Evolutionary conservation across 2,888 invertebrate genomes (phyloP), one percentile per base, ranked within the genome.

Genomic region (Napeogenes inachia): DNA sequence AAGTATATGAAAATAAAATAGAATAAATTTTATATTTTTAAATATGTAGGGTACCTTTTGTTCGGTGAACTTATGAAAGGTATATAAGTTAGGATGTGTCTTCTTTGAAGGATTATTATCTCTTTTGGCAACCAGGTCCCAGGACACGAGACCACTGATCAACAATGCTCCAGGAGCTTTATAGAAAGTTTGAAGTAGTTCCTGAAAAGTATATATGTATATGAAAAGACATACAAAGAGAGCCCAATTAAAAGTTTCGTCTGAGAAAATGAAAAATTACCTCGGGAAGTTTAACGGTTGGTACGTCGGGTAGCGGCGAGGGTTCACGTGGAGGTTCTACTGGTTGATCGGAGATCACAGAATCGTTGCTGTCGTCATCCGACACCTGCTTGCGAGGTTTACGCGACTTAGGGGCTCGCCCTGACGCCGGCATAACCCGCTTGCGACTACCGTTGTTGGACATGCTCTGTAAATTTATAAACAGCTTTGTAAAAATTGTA

Each of bases 101-200:
- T 93, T 91, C 68, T 92, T 93, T 12, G 91, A 88, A 75, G 97
- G 96, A 58, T 95, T 95, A 54, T 94, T 93, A 73, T 95, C 94
- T 63, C 95, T 93, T 64, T 96, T 93, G 0, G 97, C 97, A 61
- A 95, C 94, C 71, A 95, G 87, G 73, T 98, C 98, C 98, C 98
- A 98, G 73, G 97, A 97, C 0, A 96, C 95, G 73, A 95, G 93
- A 2, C 98, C 98, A 70, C 96, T 94, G 67, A 98, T 92, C 74
- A 98, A 77, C 64, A 98, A 85, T 60, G 93, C 92, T 6, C 97
- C 97, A 1, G 94, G 92, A 0, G 93, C 91, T 78, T 94, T 94
- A 74, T 93, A 92, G 72, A 94, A 89, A 0, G 93, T 89, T 66
- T 92, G 89, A 60, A 94, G 80, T 56, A 94, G 81, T 75, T 94